A percentile compares a stretch with the other conserved stretches of the same genome.
phyloP scores from a whole-genome alignment of 2,888 invertebrate species.

The Crossocerus cetratus region DNA sequence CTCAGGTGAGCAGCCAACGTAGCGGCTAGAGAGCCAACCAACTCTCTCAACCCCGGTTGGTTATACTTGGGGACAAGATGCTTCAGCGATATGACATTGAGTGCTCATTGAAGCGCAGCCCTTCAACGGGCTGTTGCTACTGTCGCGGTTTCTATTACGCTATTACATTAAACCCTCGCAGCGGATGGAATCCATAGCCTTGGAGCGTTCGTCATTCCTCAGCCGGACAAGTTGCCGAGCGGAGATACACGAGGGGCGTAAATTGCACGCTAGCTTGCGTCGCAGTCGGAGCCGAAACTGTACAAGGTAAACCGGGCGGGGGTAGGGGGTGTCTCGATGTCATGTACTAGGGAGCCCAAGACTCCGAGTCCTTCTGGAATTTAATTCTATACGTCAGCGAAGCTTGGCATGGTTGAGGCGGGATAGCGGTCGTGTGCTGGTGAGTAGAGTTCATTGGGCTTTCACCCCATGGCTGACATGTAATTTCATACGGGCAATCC shows the following conservation, averaged over 20 bases:
- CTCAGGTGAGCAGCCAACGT: background rate
- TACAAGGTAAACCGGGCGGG: background rate
- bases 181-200: background rate
- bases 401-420: too few relatives aligned
- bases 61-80: background rate
- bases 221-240: background rate
- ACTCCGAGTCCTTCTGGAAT: slow-evolving; percentile 15
- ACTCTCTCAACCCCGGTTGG: background rate
- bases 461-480: slow-evolving; percentile 37
- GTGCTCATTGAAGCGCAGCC: background rate
- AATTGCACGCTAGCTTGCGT: background rate
- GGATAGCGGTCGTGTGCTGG: too few relatives aligned
- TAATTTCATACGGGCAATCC: slow-evolving; percentile 54
- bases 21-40: too few relatives aligned
- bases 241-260: background rate
- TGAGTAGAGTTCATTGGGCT: background rate
- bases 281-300: background rate
- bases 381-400: slow-evolving; percentile 20
- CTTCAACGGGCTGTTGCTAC: background rate
- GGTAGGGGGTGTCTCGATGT: background rate
- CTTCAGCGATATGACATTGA: background rate
- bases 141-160: background rate
- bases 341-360: too few relatives aligned
- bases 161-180: background rate
- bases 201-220: background rate